Conservation (phyloP, 2,797 vertebrate genomes). For the Labeo calbasu region DNA sequence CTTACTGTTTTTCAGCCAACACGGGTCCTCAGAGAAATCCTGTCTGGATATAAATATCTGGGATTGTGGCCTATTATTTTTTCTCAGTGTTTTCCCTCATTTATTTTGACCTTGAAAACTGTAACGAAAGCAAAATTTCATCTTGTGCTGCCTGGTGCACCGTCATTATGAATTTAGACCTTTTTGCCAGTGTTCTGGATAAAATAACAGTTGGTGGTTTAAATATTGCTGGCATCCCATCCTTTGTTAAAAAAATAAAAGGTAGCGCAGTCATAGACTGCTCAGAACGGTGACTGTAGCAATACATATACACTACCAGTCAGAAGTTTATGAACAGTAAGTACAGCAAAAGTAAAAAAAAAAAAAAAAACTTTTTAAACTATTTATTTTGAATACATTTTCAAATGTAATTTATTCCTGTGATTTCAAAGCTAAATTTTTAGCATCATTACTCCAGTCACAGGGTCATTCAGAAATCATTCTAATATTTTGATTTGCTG, state of each 20-base stretch:
- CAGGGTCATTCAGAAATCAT: too few species aligned
- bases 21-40: background rate
- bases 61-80: background rate
- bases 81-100: background rate
- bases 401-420: too few species aligned
- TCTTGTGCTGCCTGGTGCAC: background rate
- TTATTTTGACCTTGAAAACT: constrained; percentile 17
- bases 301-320: background rate
- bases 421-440: too few species aligned
- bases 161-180: constrained; percentile 13
- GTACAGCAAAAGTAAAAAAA: too few species aligned
- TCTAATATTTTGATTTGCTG: too few species aligned
- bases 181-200: constrained; percentile 9
- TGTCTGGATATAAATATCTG: background rate
- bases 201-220: constrained; percentile 17
- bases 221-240: background rate
- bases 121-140: background rate
- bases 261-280: background rate
- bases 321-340: too few species aligned
- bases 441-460: too few species aligned
- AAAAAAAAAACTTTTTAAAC: too few species aligned
- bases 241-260: background rate
- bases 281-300: background rate
- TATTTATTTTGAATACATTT: too few species aligned
- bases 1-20: background rate